Percentiles rank a stretch among this genome's conserved stretches.
phyloP scores from a whole-genome alignment of 2,888 invertebrate genomes.

The Nomada ruficornis region DNA sequence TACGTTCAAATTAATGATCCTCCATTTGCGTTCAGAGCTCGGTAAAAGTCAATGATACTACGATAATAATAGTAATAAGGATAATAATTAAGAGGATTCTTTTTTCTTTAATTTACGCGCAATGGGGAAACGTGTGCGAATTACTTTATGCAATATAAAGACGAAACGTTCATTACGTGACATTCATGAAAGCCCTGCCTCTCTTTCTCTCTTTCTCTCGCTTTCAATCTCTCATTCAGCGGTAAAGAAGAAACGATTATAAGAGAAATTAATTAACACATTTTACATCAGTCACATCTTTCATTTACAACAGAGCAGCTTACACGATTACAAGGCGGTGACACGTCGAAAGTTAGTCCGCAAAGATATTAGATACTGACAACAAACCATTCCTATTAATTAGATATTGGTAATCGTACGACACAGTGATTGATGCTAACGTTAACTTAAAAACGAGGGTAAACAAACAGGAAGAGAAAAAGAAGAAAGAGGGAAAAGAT shows the following conservation, averaged over 20 bases:
- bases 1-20: constrained; percentile 64
- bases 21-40: constrained; percentile 38
- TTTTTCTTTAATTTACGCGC: constrained; percentile 43
- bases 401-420: constrained; percentile 70
- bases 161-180: constrained; percentile 37
- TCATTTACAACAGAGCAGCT: constrained; percentile 67
- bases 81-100: constrained; percentile 51
- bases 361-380: constrained; percentile 68
- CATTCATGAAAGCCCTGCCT: constrained; percentile 54
- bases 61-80: constrained; percentile 36
- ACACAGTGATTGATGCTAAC: constrained; percentile 72
- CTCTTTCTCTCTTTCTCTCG: constrained; percentile 27
- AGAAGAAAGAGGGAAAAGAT: constrained; percentile 25
- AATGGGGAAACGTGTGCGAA: constrained; percentile 62
- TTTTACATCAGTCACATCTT: constrained; percentile 62
- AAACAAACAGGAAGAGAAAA: constrained; percentile 32
- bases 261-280: constrained; percentile 55
- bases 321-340: constrained; percentile 70
- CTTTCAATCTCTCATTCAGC: constrained; percentile 4
- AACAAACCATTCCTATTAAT: constrained; percentile 70
- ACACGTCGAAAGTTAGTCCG: constrained; percentile 69
- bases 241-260: constrained; percentile 51
- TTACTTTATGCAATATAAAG: constrained; percentile 60
- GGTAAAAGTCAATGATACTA: constrained; percentile 56
- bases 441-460: constrained; percentile 42